Conservation (phyloP, 1,140 invertebrate species). For the Penaeus indicus region DNA sequence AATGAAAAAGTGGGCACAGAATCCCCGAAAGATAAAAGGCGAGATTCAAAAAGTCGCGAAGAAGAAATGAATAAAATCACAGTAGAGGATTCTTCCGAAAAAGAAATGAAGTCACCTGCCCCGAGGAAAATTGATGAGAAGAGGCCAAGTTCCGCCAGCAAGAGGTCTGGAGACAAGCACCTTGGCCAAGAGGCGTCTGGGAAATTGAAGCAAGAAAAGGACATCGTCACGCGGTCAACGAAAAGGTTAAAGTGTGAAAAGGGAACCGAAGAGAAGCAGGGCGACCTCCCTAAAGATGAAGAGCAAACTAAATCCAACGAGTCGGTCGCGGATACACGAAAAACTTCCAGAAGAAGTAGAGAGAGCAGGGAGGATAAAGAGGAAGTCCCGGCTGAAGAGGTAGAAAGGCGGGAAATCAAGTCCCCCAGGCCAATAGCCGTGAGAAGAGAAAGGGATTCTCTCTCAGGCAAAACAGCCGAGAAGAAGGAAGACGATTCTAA, state of each 20-base stretch:
- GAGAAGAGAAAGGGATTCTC: constrained; percentile 22
- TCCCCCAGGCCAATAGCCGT: background rate
- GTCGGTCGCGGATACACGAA: background rate
- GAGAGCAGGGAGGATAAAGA: constrained; percentile 38
- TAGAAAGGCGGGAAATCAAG: constrained; percentile 31
- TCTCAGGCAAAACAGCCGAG: constrained; percentile 13
- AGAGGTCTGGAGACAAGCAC: background rate
- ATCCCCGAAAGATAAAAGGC: constrained; percentile 45
- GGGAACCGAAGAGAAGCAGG: constrained; percentile 22
- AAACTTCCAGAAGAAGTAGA: constrained; percentile 29
- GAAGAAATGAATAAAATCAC: constrained; percentile 59
- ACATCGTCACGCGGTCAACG: constrained; percentile 52
- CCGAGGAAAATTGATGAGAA: constrained; percentile 35
- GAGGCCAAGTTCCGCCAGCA: constrained; percentile 4
- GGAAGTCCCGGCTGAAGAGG: background rate
- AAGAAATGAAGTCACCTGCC: constrained; percentile 28
- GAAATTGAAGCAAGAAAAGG: constrained; percentile 49
- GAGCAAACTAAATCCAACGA: constrained; percentile 31
- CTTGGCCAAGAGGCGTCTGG: constrained; percentile 9
- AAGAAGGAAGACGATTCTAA: constrained; percentile 40
- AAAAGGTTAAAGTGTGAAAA: constrained; percentile 48
- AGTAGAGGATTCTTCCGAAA: constrained; percentile 46
- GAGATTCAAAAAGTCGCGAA: constrained; percentile 42
- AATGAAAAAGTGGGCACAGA: constrained; percentile 33
- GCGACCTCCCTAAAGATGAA: constrained; percentile 34